phyloP scores from a whole-genome alignment of 2,888 invertebrate genomes.

The Galerucella nymphaeae region DNA sequence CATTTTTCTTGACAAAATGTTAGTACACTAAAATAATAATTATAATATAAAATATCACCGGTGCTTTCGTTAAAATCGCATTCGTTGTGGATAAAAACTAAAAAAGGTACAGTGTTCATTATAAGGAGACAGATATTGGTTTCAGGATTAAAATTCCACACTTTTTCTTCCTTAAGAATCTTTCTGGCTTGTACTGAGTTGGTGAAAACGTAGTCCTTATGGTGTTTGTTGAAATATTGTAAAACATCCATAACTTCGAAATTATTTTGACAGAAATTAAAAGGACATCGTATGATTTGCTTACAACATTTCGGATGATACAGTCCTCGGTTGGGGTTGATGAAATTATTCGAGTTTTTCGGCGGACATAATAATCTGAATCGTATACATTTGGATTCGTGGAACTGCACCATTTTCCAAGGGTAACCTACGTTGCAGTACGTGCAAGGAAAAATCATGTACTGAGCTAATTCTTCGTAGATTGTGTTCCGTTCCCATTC shows the following conservation, averaged over 20 bases:
- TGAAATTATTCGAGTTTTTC: slow-evolving; percentile 2
- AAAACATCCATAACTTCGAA: slow-evolving; percentile 28
- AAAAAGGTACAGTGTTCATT: slow-evolving; percentile 34
- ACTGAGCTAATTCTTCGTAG: slow-evolving; percentile 46
- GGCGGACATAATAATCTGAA: slow-evolving; percentile 39
- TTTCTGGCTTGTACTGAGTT: slow-evolving; percentile 36
- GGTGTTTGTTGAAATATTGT: slow-evolving; percentile 38
- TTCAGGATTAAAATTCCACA: slow-evolving; percentile 43
- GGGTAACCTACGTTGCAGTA: slow-evolving; percentile 38
- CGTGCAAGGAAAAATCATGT: slow-evolving; percentile 45
- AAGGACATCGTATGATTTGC: slow-evolving; percentile 37
- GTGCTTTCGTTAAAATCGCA: slow-evolving; percentile 35
- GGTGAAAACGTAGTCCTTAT: slow-evolving; percentile 42
- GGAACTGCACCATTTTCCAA: slow-evolving; percentile 36
- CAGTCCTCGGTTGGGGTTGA: slow-evolving; percentile 15
- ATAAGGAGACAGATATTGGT: slow-evolving; percentile 41
- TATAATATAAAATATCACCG: slow-evolving; percentile 40
- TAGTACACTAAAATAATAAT: slow-evolving; percentile 42
- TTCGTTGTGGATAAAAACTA: slow-evolving; percentile 42
- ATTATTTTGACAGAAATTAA: slow-evolving; percentile 36
- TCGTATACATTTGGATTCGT: slow-evolving; percentile 35
- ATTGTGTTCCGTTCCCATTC: slow-evolving; percentile 42
- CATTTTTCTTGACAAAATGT: slow-evolving; percentile 37
- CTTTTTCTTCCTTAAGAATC: slow-evolving; percentile 42
- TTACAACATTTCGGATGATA: slow-evolving; percentile 41